Percentiles rank a stretch among this genome's conserved stretches.
Conservation (phyloP, 2,888 invertebrate genomes). For the Pristionchus japonicus region DNA sequence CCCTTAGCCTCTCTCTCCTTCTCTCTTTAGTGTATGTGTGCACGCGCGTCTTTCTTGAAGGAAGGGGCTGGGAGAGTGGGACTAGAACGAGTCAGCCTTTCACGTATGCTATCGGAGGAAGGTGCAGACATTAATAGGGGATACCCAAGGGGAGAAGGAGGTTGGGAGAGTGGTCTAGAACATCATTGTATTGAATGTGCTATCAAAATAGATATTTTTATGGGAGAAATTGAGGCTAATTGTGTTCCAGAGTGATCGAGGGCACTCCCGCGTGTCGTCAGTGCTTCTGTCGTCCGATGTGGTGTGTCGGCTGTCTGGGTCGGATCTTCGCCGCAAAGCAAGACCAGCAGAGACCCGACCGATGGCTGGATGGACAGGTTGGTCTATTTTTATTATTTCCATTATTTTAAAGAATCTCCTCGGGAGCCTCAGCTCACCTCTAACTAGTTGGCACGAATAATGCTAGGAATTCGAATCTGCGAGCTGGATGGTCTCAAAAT, state of each 20-base stretch:
- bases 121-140: no score
- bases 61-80: no score
- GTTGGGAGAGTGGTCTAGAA: no score
- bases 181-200: no score
- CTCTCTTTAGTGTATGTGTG: no score
- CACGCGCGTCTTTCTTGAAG: background rate
- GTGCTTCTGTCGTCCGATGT: conserved; percentile 77
- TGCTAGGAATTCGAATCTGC: background rate
- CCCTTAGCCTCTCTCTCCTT: no score
- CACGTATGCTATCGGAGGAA: no score
- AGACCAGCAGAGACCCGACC: conserved; percentile 76
- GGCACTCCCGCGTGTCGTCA: conserved; percentile 66
- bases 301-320: conserved; percentile 75
- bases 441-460: background rate
- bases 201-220: no score
- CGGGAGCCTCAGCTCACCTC: background rate
- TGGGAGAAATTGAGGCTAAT: no score
- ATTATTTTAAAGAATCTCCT: background rate
- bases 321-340: conserved; percentile 77
- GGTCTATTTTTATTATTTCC: background rate
- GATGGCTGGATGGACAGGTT: conserved; percentile 75
- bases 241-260: conserved; percentile 3
- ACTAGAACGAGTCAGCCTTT: no score
- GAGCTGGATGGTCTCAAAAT: background rate
- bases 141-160: no score